Percentiles rank a stretch among this genome's conserved stretches.
These are phyloP conservation scores for Pantherophis guttatus DNA, from an alignment of 2,113 vertebrate genomes.

Conservation along the genomic window DNA sequence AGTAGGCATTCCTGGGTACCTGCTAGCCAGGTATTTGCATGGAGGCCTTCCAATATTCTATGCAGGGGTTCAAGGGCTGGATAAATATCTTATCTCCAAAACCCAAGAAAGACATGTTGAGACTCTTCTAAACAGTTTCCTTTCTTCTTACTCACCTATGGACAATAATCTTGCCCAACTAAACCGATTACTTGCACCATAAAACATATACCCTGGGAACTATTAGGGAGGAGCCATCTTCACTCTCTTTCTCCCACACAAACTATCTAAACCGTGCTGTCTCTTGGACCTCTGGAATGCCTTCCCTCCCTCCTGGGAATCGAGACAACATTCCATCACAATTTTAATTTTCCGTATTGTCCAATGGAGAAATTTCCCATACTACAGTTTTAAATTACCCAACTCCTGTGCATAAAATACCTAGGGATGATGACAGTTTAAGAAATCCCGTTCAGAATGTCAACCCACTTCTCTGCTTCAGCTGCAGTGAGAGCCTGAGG, in stretches of 20 bases:
- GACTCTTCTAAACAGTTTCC: neutral
- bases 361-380: neutral
- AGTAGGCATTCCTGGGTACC: neutral
- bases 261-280: neutral
- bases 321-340: neutral
- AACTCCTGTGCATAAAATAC: neutral
- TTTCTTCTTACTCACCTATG: neutral
- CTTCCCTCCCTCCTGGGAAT: neutral
- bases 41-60: neutral
- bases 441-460: neutral
- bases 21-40: neutral
- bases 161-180: neutral
- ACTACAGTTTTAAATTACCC: neutral
- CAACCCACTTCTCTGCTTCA: neutral
- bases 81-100: neutral
- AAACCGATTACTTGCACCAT: neutral
- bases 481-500: neutral
- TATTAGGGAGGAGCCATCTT: neutral
- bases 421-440: neutral
- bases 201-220: neutral
- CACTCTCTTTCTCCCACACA: neutral
- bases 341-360: neutral
- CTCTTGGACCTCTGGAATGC: neutral
- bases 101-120: neutral
- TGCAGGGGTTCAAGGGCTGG: neutral